Conservation (phyloP, 2,888 invertebrate genomes). For the Lepetodrilus schrolli region DNA sequence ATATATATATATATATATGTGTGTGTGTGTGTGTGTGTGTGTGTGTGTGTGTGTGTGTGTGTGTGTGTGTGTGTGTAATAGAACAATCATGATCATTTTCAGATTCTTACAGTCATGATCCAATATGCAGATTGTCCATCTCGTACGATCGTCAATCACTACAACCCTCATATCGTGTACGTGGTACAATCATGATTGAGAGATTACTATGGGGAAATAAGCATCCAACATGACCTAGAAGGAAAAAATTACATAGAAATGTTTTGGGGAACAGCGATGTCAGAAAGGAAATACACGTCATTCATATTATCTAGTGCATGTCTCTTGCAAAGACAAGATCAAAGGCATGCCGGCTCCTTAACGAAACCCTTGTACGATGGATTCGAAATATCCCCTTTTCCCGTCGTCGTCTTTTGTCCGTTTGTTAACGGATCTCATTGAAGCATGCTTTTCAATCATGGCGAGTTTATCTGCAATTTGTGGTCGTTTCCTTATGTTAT, state of each 20-base stretch:
- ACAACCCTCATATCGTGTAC: neutral
- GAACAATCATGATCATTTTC: too few relatives aligned
- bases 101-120: too few relatives aligned
- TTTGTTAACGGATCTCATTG: too few relatives aligned
- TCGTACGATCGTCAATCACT: neutral
- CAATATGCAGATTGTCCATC: neutral
- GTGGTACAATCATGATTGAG: neutral
- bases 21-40: too few relatives aligned
- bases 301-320: constrained; percentile 16
- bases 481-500: too few relatives aligned
- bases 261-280: too few relatives aligned
- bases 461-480: too few relatives aligned
- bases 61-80: too few relatives aligned
- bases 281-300: constrained; percentile 10
- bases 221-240: neutral
- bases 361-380: neutral
- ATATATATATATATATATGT: too few relatives aligned
- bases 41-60: too few relatives aligned
- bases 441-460: too few relatives aligned
- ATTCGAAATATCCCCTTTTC: neutral
- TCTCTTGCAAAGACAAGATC: constrained; percentile 12
- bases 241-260: too few relatives aligned
- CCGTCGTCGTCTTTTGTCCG: constrained; percentile 14
- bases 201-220: neutral
- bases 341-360: neutral